A percentile compares a stretch with the other conserved stretches of the same genome.
These are phyloP conservation scores for Julus scandinavius DNA, from an alignment of 2,888 invertebrate species.

Conservation along the genomic window DNA sequence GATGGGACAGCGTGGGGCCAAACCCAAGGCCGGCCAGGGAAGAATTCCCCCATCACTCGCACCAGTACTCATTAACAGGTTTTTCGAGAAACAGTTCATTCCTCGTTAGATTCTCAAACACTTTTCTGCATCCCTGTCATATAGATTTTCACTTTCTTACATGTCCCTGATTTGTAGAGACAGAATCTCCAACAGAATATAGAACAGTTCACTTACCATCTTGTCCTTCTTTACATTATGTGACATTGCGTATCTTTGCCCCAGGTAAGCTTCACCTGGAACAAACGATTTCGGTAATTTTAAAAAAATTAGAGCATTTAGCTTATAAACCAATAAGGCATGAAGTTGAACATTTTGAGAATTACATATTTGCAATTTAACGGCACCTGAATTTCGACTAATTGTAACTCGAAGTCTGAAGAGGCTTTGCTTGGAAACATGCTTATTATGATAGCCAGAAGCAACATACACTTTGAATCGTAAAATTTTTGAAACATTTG, in stretches of 20 bases:
- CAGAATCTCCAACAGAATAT: neutral
- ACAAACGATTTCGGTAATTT: neutral
- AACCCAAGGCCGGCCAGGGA: neutral
- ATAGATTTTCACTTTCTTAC: neutral
- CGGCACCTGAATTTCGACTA: neutral
- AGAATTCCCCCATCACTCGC: neutral
- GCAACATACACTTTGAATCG: too few species aligned
- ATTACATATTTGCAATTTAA: neutral
- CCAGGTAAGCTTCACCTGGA: neutral
- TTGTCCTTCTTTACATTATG: neutral
- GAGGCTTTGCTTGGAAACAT: too few species aligned
- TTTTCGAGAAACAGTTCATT: neutral
- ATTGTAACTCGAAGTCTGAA: neutral
- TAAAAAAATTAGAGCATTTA: slow-evolving; percentile 8
- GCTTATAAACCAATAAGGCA: neutral
- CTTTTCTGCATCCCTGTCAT: neutral
- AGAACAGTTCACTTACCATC: neutral
- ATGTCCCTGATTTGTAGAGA: neutral
- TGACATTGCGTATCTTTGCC: neutral
- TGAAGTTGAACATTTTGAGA: neutral
- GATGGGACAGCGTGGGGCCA: neutral
- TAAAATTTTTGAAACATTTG: too few species aligned
- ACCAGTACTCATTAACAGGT: neutral
- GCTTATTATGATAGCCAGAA: too few species aligned
- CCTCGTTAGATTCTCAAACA: neutral